These are phyloP conservation scores for Drosophila neonasuta DNA, from an alignment of 2,888 invertebrate species.

Conservation along the genomic window DNA sequence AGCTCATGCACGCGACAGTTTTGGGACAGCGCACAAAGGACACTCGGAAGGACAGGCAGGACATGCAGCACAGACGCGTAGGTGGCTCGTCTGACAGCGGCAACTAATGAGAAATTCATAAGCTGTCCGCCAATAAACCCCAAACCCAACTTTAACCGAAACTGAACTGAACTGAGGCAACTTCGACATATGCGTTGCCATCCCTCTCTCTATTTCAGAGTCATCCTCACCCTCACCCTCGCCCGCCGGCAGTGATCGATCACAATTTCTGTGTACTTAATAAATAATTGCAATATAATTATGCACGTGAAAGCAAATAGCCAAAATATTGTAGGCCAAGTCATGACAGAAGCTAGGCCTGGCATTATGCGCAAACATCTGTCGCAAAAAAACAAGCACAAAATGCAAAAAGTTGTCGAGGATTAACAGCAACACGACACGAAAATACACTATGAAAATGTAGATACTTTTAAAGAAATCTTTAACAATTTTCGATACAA, in stretches of 20 bases:
- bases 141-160: slow-evolving; percentile 21
- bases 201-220: background rate
- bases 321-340: slow-evolving; percentile 61
- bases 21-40: slow-evolving; percentile 35
- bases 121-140: slow-evolving; percentile 50
- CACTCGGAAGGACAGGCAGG: no score
- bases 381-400: slow-evolving; percentile 64
- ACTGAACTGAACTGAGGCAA: slow-evolving; percentile 11
- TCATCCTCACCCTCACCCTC: slow-evolving; percentile 12
- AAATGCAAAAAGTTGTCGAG: slow-evolving; percentile 17
- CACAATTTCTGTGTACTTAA: slow-evolving; percentile 76
- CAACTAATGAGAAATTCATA: slow-evolving; percentile 76
- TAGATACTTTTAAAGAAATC: no score
- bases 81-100: slow-evolving; percentile 47
- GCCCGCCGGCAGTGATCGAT: slow-evolving; percentile 62
- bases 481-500: no score
- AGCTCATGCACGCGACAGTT: slow-evolving; percentile 71
- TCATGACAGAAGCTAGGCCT: slow-evolving; percentile 19
- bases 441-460: slow-evolving; percentile 24
- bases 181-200: slow-evolving; percentile 50
- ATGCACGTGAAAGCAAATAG: slow-evolving; percentile 66
- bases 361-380: slow-evolving; percentile 64
- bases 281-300: slow-evolving; percentile 79
- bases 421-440: background rate
- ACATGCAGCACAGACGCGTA: slow-evolving; percentile 38